Evolutionary conservation across 2,113 vertebrate species (phyloP), one percentile per base, ranked within the genome.

Genomic region (Suncus etruscus): DNA sequence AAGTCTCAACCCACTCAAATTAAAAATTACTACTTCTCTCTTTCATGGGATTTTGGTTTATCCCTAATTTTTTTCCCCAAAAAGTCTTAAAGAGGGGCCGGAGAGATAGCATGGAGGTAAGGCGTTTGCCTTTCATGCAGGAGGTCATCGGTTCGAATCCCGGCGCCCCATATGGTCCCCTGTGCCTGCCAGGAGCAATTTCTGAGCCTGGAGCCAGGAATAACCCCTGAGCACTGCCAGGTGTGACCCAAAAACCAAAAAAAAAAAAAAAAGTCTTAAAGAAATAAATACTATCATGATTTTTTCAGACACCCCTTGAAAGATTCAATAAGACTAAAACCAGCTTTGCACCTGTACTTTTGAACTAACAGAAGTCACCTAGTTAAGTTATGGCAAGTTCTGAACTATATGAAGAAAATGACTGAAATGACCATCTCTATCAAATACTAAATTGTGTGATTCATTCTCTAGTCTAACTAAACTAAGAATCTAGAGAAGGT

Each of bases 271-370:
- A 39, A 39, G 39, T 31, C 48, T 11, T 75, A 77, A 92, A 77
- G 48, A 48, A 92, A 89, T 91, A 65, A 14, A 51, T 1, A 1
- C 22, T 45, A 61, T 25, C 70, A 50, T 86, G 45, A 48, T 81
- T 83, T 86, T 83, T 58, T 31, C 78, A 92, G 32, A 95, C 90
- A 61, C 68, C 25, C 16, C 74, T 69, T 58, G 47, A 25, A 78
- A 83, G 12, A 22, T 54, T 73, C 70, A 25, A 58, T 32, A 70
- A 81, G 68, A 51, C 9, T 61, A 16, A 24, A 83, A 80, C 12
- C 27, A 70, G 22, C 22, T 51, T 6, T 50, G 18, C 7, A 20
- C 31, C 27, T 70, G 18, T 18, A 87, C 50, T 39, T 24, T 32
- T 88, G 15, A 83, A 76, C 32, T 48, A 63, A 79, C n/a, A 11